Percentiles rank a stretch among this genome's conserved stretches.
These are phyloP conservation scores for Syngnathus typhle DNA, from an alignment of 2,113 vertebrate species.

Conservation along the genomic window DNA sequence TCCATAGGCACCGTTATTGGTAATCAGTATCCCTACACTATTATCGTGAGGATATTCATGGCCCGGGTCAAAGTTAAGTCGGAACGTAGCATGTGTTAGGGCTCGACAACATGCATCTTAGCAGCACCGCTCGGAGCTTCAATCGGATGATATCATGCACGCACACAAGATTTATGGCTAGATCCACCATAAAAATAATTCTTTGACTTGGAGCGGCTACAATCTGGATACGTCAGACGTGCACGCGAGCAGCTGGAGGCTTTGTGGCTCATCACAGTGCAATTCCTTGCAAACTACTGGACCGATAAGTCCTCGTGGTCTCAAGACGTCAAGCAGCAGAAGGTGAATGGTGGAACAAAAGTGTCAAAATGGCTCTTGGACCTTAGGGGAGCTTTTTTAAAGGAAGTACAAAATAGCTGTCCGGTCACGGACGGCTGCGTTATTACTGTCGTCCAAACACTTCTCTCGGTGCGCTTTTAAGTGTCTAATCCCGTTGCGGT, in stretches of 20 bases:
- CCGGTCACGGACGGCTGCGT: background rate
- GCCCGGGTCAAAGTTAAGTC: no score
- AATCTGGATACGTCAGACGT: background rate
- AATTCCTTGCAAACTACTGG: background rate
- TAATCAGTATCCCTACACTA: no score
- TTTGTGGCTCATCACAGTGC: background rate
- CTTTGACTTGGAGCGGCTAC: background rate
- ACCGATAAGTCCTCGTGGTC: background rate
- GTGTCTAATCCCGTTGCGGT: background rate
- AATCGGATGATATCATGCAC: background rate
- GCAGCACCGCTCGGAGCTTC: background rate
- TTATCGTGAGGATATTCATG: no score
- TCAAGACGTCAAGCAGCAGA: background rate
- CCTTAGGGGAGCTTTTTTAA: background rate
- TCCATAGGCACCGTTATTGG: no score
- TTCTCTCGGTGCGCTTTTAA: background rate
- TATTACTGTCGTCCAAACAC: background rate
- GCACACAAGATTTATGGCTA: background rate
- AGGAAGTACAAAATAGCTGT: background rate
- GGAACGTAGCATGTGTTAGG: no score
- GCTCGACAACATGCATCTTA: background rate
- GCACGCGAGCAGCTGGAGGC: background rate
- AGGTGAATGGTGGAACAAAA: background rate
- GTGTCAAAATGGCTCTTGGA: background rate
- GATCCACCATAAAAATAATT: background rate